Percentiles rank a stretch among this genome's conserved stretches.
Conservation (phyloP, 1,140 invertebrate genomes). For the Calliopsis andreniformis region DNA sequence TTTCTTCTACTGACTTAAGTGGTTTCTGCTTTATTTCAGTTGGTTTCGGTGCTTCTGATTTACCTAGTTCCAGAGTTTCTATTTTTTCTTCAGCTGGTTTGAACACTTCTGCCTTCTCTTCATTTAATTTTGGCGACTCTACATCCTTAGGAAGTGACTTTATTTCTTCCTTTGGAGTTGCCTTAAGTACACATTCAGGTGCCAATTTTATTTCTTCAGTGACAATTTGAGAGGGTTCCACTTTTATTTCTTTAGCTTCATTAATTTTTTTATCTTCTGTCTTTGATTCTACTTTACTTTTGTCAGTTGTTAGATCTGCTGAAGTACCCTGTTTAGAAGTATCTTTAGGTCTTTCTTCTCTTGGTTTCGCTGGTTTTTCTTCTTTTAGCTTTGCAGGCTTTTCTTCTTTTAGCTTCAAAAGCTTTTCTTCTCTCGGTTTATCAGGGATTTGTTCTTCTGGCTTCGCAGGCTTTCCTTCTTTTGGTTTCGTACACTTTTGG, state of each 20-base stretch:
- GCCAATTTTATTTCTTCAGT: slow-evolving; percentile 19
- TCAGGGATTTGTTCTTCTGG: too few species aligned
- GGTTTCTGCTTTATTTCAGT: neutral
- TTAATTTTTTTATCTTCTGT: neutral
- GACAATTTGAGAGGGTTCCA: neutral
- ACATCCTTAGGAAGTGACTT: too few species aligned
- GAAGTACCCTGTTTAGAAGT: neutral
- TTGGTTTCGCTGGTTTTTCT: neutral
- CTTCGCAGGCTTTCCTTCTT: slow-evolving; percentile 24
- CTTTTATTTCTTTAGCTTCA: neutral
- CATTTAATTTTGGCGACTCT: too few species aligned
- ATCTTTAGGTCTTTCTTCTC: slow-evolving; percentile 1
- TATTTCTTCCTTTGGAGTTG: neutral
- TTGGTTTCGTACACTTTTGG: neutral
- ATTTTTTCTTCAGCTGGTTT: slow-evolving; percentile 1
- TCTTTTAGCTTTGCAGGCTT: neutral
- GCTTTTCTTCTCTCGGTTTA: too few species aligned
- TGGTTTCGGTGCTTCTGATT: neutral
- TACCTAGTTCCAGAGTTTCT: neutral
- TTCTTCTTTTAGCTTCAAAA: neutral
- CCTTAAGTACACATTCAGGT: slow-evolving; percentile 16
- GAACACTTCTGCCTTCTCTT: neutral
- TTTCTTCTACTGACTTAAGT: neutral
- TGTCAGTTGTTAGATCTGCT: neutral
- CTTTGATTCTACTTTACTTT: neutral